Evolutionary conservation across 1,140 invertebrate species (phyloP), one percentile per base, ranked within the genome.

Genomic region (Sycophaga agraensis): DNA sequence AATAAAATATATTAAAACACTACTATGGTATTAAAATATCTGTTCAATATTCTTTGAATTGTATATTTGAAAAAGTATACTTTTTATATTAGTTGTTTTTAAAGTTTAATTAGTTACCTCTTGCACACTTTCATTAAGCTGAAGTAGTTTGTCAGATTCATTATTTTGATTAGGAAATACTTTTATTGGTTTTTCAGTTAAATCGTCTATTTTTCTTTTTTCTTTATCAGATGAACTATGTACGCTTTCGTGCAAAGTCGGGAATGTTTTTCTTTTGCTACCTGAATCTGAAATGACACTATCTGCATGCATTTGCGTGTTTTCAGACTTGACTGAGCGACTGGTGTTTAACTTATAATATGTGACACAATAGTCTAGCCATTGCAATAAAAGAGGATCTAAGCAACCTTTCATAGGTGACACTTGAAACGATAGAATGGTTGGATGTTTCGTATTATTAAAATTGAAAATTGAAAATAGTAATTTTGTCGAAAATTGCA

Each of bases 351-450:
- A 65, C 68, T 77, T 70, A 54, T 75, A 71, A 63, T 72, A 73
- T 14, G 66, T 68, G 3, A 84, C 83, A 11, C 69, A 70, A 69
- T 88, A 88, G 17, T 82, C 70, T 3, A 89, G 70, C 87, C 87
- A 89, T 28, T 82, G 75, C 43, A 83, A 80, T 4, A 90, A 68
- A 14, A 85, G 72, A 4, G 88, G 87, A 72, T 88, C 87, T 35
- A 88, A 65, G 50, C 83, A 84, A 43, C 84, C 74, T 58, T 82
- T 80, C 46, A 87, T 82, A 62, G 87, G 82, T 59, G 83, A 78
- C 28, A 88, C 65, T 64, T 84, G 83, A 64, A 88, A 79, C 3
- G 84, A 81, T 3, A 88, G 62, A 34, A 88, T 71, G 11, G 84
- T 78, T 16, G 85, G 83, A 71, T 85, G 82, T 21, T 16, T 53